Evolutionary conservation across 1,140 invertebrate species (phyloP), one percentile per base, ranked within the genome.

Genomic region (Sminthurinus signatus): DNA sequence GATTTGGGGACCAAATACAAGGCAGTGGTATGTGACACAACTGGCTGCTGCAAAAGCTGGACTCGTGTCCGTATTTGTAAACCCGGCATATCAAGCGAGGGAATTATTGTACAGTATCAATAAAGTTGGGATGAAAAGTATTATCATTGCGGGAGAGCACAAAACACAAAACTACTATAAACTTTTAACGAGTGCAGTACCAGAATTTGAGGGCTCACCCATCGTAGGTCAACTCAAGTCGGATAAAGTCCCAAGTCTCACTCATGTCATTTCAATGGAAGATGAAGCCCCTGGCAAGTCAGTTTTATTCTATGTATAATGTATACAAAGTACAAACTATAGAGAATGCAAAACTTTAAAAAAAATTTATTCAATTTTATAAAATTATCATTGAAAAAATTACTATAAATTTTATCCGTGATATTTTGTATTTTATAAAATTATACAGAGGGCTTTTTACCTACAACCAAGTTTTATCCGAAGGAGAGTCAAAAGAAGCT

Each of bases 1-100:
- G n/a, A n/a, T n/a, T n/a, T n/a, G n/a, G n/a, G n/a, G n/a, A n/a
- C n/a, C n/a, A n/a, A n/a, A n/a, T n/a, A n/a, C n/a, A n/a, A n/a
- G n/a, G n/a, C n/a, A n/a, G n/a, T n/a, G n/a, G n/a, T n/a, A n/a
- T n/a, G n/a, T n/a, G n/a, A n/a, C n/a, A n/a, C n/a, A n/a, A n/a
- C n/a, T n/a, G n/a, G n/a, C n/a, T n/a, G n/a, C n/a, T n/a, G n/a
- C n/a, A n/a, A n/a, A n/a, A n/a, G n/a, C n/a, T n/a, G n/a, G n/a
- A n/a, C n/a, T n/a, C n/a, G n/a, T n/a, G n/a, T n/a, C n/a, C 85
- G 86, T 91, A 8, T 85, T 86, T 50, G 82, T 96, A 8, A 97
- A 98, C 77, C 92, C 93, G 0, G 80, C 82, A 0, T 96, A 90
- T 73, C 83, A 87, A 74, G 78, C 81, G 12, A 72, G 78, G 15